Evolutionary conservation across 1,140 invertebrate genomes (phyloP).

Genomic region (Dreissena polymorpha): DNA sequence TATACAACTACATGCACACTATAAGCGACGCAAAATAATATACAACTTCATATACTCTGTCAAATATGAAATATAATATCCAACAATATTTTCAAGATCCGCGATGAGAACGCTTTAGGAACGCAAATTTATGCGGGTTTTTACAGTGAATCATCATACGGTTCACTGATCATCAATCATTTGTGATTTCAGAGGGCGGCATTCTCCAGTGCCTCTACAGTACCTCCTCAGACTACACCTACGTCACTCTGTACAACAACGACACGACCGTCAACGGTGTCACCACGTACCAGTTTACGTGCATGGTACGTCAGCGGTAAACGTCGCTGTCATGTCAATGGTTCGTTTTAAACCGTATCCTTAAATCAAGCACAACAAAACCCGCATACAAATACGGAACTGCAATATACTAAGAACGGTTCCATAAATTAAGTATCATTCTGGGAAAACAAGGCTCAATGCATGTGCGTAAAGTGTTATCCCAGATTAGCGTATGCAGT

Average conservation of each 20-base stretch:
- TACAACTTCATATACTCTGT: too few species aligned
- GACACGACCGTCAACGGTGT: conserved; percentile 36
- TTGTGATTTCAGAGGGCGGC: conserved; percentile 49
- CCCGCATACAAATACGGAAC: not conserved
- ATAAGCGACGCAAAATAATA: too few species aligned
- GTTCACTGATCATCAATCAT: not conserved
- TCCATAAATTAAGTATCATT: not conserved
- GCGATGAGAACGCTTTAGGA: too few species aligned
- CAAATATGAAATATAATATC: too few species aligned
- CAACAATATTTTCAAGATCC: too few species aligned
- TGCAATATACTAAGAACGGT: not conserved
- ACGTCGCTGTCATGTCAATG: not conserved
- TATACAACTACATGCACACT: too few species aligned
- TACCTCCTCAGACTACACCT: conserved; percentile 6
- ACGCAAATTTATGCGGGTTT: too few species aligned
- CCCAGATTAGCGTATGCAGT: too few species aligned
- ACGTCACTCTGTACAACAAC: conserved; percentile 53
- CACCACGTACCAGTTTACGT: conserved; percentile 41
- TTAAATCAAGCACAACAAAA: not conserved
- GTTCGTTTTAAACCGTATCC: not conserved
- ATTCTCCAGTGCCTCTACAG: conserved; percentile 47
- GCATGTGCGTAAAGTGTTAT: too few species aligned
- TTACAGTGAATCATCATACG: too few species aligned
- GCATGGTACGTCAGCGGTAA: conserved; percentile 47
- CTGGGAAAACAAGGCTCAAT: too few species aligned